Base-by-base conservation (phyloP, 2,113 vertebrate genomes). In the Dendrocopos noguchii region DNA sequence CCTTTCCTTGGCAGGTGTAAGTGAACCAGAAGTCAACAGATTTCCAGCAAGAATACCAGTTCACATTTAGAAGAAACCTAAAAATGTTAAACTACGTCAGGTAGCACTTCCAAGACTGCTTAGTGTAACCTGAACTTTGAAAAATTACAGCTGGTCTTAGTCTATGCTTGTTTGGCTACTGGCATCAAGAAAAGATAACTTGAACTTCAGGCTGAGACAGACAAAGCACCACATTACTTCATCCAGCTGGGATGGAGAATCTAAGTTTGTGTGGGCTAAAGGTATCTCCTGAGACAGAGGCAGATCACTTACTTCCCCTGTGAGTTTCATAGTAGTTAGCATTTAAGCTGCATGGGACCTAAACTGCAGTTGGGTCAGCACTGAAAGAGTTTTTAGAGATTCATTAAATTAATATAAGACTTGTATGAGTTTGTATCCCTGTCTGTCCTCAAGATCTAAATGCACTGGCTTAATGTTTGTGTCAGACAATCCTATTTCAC, bases 401-500 rank as follows among this genome's bases (percentile, higher is more conserved):
- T 24, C 14, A 53, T 31, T n/a, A 2, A 55, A 76, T 25, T 67
- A 59, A 67, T 29, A 15, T 0, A 29, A 25, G 80, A 42, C 31
- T 57, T 57, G 4, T 2, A 4, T 5, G 31, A 39, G 28, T 33
- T 52, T 53, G n/a, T 36, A 59, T 55, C 63, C 33, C 64, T 53
- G 31, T 8, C 33, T 31, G n/a, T 7, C 25, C 34, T 53, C 16
- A 72, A 14, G 28, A 24, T n/a, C 20, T 73, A 2, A 17, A 33
- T 29, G 11, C 7, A 31, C 56, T 86, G 70, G 80, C 29, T 67
- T 34, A 42, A 31, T 15, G 70, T 80, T 5, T 39, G 65, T 6
- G 7, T 8, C 60, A 18, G 1, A 42, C 57, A 52, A 14, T 9
- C 15, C 0, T 3, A 4, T 33, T 55, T 46, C 3, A 4, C 31